These are phyloP conservation scores for Zaprionus ghesquierei DNA, from an alignment of 1,140 invertebrate species.

Conservation along the genomic window DNA sequence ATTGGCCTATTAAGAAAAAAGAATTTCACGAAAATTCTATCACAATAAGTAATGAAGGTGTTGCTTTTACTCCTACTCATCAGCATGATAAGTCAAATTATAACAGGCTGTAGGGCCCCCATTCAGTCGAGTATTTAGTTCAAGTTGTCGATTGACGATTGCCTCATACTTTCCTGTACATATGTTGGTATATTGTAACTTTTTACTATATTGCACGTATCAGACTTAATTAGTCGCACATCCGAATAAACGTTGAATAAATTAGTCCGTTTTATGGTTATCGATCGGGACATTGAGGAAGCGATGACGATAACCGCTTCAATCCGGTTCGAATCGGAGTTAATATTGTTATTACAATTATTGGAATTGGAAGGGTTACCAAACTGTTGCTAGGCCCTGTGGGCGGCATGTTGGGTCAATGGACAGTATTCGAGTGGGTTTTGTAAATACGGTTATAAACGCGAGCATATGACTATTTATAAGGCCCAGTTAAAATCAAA, in stretches of 20 bases:
- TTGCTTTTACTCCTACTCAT: conserved; percentile 13
- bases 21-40: background rate
- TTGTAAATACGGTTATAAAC: conserved; percentile 37
- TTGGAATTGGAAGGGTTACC: background rate
- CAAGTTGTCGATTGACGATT: background rate
- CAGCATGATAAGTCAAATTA: conserved; percentile 53
- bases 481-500: conserved; percentile 38
- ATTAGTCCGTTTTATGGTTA: conserved; percentile 52
- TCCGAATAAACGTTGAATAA: conserved; percentile 43
- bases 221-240: conserved; percentile 28
- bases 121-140: background rate
- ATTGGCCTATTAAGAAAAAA: background rate
- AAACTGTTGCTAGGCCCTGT: conserved; percentile 23
- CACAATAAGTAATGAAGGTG: background rate
- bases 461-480: conserved; percentile 39
- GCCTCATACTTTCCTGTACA: background rate
- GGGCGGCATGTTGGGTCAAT: conserved; percentile 15
- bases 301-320: background rate
- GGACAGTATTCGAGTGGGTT: conserved; percentile 8
- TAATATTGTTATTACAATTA: background rate
- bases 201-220: conserved; percentile 15
- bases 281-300: conserved; percentile 1
- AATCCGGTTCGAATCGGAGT: background rate
- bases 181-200: background rate
- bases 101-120: background rate